Base-by-base conservation (phyloP, 2,113 vertebrate genomes). In the Harpagus bidentatus region DNA sequence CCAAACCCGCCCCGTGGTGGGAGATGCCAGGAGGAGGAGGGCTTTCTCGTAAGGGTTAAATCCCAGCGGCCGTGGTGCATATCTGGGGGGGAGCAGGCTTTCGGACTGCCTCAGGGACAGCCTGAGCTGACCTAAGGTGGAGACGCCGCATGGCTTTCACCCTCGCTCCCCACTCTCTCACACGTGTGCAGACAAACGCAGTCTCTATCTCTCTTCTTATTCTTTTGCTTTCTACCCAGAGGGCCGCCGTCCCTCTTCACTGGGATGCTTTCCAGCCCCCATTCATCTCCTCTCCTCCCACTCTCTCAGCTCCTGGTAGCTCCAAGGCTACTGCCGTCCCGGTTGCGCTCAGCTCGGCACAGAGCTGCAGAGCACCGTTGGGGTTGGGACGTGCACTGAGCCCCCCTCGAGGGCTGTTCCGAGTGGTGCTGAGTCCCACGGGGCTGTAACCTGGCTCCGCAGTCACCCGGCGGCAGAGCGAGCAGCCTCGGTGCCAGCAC, bases 41-140 rank as follows among this genome's bases (percentile, higher is more conserved):
- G 19, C n/a, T 92, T n/a, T 47, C n/a, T 4, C 6, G 21, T 25
- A 19, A 42, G 25, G n/a, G 61, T 55, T 62, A 38, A 43, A 56
- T 63, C 38, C 20, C 38, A 18, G 69, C 1, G 1, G 28, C 9
- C 4, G 1, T 5, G 59, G 25, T 38, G 47, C 2, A 1, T 11
- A 2, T 10, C 45, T 42, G 56, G 13, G 1, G 28, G 31, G 61
- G 26, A 23, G 32, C 22, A 20, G n/a, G n/a, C 22, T 61, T 43
- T 34, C 11, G 42, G 83, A 43, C 58, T 53, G 18, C 52, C 3
- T 3, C 31, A 36, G 59, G 6, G 2, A 13, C 50, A 62, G 73
- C 65, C 26, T 29, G 45, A 79, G 77, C 53, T 67, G 78, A 25
- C 47, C 42, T 18, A 6, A 23, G 47, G 42, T 50, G 55, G 48